phyloP scores from a whole-genome alignment of 2,113 vertebrate species.

The Corvus hawaiiensis region DNA sequence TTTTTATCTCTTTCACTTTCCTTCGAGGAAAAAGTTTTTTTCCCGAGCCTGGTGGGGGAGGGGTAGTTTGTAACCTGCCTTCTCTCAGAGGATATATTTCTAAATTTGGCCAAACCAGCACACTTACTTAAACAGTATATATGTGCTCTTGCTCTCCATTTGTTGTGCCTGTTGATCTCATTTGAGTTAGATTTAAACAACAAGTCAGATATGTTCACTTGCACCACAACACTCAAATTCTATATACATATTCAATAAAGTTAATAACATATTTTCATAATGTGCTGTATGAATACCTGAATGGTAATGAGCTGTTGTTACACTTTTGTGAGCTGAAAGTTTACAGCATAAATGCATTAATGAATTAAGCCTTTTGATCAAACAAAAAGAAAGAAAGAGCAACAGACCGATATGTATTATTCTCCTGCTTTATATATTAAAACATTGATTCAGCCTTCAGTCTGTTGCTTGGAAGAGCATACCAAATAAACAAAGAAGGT shows the following conservation, averaged over 20 bases:
- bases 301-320: neutral
- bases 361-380: neutral
- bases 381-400: neutral
- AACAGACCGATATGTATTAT: neutral
- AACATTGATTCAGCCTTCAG: neutral
- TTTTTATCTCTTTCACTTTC: too few relatives aligned
- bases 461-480: neutral
- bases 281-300: neutral
- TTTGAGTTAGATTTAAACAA: neutral
- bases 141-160: neutral
- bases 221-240: neutral
- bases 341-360: neutral
- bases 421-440: neutral
- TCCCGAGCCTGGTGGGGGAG: too few relatives aligned
- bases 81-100: too few relatives aligned
- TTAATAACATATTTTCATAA: neutral
- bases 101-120: too few relatives aligned
- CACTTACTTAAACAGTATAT: neutral
- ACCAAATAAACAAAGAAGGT: neutral
- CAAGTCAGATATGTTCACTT: neutral
- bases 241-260: neutral
- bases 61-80: too few relatives aligned
- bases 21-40: too few relatives aligned
- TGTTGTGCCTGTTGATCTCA: neutral
- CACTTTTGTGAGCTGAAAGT: neutral